These are phyloP conservation scores for Todiramphus saurophagus DNA, from an alignment of 2,113 vertebrate species.

Conservation along the genomic window DNA sequence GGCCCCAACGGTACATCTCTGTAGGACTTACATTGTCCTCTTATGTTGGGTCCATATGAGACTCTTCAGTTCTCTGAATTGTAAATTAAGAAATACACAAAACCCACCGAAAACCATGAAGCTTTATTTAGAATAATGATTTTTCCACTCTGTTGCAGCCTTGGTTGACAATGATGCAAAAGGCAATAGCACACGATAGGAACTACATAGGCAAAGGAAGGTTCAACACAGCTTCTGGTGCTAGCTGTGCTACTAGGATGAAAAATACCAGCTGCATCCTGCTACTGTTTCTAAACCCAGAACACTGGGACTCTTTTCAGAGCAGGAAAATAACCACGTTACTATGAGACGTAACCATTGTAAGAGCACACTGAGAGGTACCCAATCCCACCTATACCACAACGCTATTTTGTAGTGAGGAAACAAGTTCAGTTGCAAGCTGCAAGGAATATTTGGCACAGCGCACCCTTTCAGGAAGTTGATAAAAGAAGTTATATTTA, in stretches of 20 bases:
- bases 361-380: neutral
- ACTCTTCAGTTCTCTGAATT: neutral
- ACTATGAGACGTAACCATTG: neutral
- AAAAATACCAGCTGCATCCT: neutral
- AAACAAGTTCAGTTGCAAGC: neutral
- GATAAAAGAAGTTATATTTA: neutral
- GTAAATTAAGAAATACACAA: neutral
- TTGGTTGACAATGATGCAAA: neutral
- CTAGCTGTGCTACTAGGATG: neutral
- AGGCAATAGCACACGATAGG: neutral
- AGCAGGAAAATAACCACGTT: neutral
- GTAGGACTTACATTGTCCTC: neutral
- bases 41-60: neutral
- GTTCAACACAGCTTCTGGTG: neutral
- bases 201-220: neutral
- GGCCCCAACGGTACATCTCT: fast-evolving
- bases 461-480: neutral
- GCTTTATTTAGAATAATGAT: slow-evolving; percentile 44
- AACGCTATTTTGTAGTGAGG: neutral
- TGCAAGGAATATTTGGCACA: fast-evolving
- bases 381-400: neutral
- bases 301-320: neutral
- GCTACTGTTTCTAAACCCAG: neutral
- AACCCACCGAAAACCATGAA: neutral
- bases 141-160: slow-evolving; percentile 2